These are phyloP conservation scores for Neoniphon sammara DNA, from an alignment of 2,797 vertebrate species.

Conservation along the genomic window DNA sequence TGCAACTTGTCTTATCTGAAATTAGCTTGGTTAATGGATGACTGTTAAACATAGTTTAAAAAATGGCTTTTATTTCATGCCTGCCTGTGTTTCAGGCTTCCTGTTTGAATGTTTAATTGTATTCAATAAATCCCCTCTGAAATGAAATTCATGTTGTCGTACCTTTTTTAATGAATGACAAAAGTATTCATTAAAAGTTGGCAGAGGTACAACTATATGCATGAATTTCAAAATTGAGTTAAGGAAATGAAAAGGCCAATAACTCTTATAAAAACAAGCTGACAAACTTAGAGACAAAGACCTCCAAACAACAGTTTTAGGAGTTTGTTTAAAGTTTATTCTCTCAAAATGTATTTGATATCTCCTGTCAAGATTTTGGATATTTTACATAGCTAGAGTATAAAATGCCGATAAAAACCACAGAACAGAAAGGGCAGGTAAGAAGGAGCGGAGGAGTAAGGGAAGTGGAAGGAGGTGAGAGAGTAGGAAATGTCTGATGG, in stretches of 20 bases:
- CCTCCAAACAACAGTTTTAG: conserved; percentile 38
- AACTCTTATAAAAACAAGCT: too few species aligned
- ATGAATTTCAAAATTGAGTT: background rate
- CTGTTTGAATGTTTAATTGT: conserved; percentile 45
- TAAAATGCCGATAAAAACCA: conserved; percentile 80
- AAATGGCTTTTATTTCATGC: conserved; percentile 52
- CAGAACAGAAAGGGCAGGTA: conserved; percentile 54
- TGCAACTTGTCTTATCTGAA: conserved; percentile 55
- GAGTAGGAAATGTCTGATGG: conserved; percentile 31
- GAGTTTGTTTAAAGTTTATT: conserved; percentile 75
- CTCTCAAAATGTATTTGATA: conserved; percentile 75
- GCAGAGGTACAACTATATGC: background rate
- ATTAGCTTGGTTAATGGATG: conserved; percentile 45
- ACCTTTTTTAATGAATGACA: background rate
- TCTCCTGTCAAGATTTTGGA: conserved; percentile 62
- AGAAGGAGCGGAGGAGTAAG: conserved; percentile 47
- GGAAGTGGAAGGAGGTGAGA: conserved; percentile 45
- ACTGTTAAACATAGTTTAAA: conserved; percentile 45
- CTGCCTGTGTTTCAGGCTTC: conserved; percentile 45
- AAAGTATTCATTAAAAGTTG: background rate
- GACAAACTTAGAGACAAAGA: conserved; percentile 17
- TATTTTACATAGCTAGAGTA: conserved; percentile 78
- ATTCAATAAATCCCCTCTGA: conserved; percentile 74
- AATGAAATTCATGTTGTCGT: conserved; percentile 28
- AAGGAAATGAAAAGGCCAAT: background rate